These are phyloP conservation scores for Lepilemur ruficaudatus DNA, from an alignment of 2,797 vertebrate species.

Conservation along the genomic window DNA sequence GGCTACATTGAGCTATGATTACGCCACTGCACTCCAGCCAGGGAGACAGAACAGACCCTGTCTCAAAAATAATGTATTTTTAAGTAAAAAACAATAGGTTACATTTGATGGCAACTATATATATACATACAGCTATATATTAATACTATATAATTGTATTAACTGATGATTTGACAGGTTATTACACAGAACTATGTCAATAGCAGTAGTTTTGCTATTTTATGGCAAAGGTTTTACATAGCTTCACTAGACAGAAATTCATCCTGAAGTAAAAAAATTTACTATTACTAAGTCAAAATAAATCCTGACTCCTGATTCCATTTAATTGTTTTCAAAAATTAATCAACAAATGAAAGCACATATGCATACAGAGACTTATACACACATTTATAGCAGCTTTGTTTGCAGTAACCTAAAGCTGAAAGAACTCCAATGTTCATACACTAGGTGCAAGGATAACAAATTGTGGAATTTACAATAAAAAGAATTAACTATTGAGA, in stretches of 20 bases:
- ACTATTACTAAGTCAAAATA: background rate
- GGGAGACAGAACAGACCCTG: too few relatives aligned
- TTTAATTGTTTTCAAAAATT: background rate
- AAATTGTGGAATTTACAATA: background rate
- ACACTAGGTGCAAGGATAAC: background rate
- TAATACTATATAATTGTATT: background rate
- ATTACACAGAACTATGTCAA: background rate
- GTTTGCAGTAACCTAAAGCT: background rate
- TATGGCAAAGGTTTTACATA: background rate
- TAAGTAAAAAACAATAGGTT: background rate
- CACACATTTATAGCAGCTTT: background rate
- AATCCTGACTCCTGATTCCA: background rate
- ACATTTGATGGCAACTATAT: background rate
- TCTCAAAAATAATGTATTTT: background rate
- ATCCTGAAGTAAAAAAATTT: background rate
- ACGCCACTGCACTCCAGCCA: too few relatives aligned
- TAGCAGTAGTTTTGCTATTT: background rate
- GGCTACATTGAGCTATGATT: too few relatives aligned
- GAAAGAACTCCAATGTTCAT: background rate
- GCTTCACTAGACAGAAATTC: background rate
- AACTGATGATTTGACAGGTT: background rate
- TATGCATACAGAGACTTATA: background rate
- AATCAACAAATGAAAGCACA: conserved; percentile 14
- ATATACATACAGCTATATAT: too few relatives aligned
- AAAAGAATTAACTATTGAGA: background rate